Evolutionary conservation across 2,797 vertebrate species (phyloP).

Genomic region (Oreonectes daqikongensis): DNA sequence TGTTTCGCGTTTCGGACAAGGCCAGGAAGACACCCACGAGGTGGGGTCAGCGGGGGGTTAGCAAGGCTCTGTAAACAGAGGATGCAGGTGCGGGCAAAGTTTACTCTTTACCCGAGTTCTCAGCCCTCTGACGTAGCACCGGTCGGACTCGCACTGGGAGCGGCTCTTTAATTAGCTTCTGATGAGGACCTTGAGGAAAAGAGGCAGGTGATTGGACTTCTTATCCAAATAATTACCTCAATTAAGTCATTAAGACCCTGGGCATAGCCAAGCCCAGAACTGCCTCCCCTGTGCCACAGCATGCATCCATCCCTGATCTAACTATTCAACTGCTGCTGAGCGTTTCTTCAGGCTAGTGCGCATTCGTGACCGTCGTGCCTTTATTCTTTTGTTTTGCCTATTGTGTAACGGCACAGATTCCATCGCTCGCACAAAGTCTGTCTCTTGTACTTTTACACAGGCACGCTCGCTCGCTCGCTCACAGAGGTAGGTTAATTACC

Average conservation of each 20-base stretch:
- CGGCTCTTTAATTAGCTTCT: conserved; percentile 79
- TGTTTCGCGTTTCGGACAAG: background rate
- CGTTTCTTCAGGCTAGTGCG: conserved; percentile 23
- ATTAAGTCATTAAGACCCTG: conserved; percentile 78
- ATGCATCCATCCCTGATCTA: conserved; percentile 65
- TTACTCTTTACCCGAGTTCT: conserved; percentile 45
- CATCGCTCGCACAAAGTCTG: conserved; percentile 7
- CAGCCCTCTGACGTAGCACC: conserved; percentile 49
- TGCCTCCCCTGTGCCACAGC: conserved; percentile 68
- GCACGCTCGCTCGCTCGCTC: conserved; percentile 22
- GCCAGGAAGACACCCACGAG: background rate
- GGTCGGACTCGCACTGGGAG: conserved; percentile 68
- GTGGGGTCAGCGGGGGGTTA: conserved; percentile 48
- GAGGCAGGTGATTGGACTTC: conserved; percentile 77
- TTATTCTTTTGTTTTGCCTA: conserved; percentile 35
- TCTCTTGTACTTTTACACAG: conserved; percentile 36
- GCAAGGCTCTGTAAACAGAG: background rate
- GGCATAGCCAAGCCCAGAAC: conserved; percentile 66
- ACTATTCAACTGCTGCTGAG: conserved; percentile 26
- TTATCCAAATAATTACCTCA: conserved; percentile 80
- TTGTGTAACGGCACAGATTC: conserved; percentile 28
- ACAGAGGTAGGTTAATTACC: conserved; percentile 56
- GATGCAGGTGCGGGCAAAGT: conserved; percentile 28
- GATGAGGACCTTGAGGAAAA: conserved; percentile 80
- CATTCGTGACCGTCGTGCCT: conserved; percentile 6